Base-by-base conservation (phyloP, 2,113 vertebrate genomes). In the Laticauda laticaudata region DNA sequence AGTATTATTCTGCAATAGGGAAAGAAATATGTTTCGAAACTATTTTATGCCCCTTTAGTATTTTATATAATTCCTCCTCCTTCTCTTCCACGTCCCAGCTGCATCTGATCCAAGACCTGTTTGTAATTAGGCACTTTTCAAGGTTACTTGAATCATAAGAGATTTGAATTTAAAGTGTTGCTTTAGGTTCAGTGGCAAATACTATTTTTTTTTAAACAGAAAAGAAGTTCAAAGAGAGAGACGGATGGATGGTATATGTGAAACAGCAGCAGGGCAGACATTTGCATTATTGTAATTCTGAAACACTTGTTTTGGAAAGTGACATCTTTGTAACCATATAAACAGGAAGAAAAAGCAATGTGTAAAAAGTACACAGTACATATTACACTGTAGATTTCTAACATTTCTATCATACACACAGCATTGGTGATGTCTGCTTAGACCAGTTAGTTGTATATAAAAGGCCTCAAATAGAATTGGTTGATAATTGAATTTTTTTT, bases 21-120 rank as follows among this genome's bases (percentile, higher is more conserved):
- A 92, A 92, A 94, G 81, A 90, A 87, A 43, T 56, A 43, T 94
- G 92, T 92, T 56, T 20, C 93, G 94, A 95, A 55, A 87, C 3
- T 91, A 92, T 92, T 34, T 88, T 51, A 48, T 75, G 86, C 95
- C 90, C 86, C 4, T 57, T 94, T 93, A 21, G 26, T 92, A 9
- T 39, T 81, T 89, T 57, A 93, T 90, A 81, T 3, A 0, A 90
- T 93, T 94, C 87, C 91, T 97, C 88, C 69, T 93, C 9, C 59
- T 96, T 94, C 95, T 94, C 51, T 29, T 92, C 59, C 90, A 75
- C 69, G 89, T 14, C 86, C 95, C 95, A 95, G 93, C 95, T 96
- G 94, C 75, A 55, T 95, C 93, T 93, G 94, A 91, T 96, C 94
- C 59, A 92, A n/a, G 57, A 94, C 2, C 95, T 55, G 18, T 39